A percentile compares a stretch with the other conserved stretches of the same genome.
These are phyloP conservation scores for Epizoanthus scotinus DNA, from an alignment of 92 coral and sea anemone genomes.

Conservation along the genomic window DNA sequence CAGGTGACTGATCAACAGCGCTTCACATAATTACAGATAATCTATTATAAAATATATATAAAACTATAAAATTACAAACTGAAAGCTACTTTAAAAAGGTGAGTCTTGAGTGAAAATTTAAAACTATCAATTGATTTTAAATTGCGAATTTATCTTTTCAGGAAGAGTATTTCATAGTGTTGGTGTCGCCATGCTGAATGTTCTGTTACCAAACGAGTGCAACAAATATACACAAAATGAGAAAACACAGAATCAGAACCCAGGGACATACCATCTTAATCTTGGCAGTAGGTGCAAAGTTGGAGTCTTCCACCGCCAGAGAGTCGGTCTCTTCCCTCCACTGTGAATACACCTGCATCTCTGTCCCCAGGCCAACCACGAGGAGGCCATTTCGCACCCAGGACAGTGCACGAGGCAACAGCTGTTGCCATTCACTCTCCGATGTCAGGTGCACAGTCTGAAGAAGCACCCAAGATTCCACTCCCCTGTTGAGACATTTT, in stretches of 20 bases:
- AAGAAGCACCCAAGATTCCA: conserved; percentile 85
- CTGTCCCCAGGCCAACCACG: conserved; percentile 95
- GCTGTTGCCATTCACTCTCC: conserved; percentile 92
- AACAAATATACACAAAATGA: too few relatives aligned
- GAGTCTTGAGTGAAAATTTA: too few relatives aligned
- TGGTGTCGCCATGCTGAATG: too few relatives aligned
- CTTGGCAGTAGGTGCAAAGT: conserved; percentile 80
- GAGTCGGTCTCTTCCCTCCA: conserved; percentile 83
- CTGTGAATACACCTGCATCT: conserved; percentile 97
- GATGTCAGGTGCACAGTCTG: conserved; percentile 83
- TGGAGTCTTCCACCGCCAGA: conserved; percentile 66
- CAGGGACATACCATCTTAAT: conserved; percentile 54
- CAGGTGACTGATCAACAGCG: too few relatives aligned
- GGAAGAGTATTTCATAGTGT: too few relatives aligned
- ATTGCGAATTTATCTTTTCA: too few relatives aligned
- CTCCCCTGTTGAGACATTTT: conserved; percentile 12
- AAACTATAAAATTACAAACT: too few relatives aligned
- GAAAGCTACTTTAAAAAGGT: too few relatives aligned
- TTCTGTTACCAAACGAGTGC: too few relatives aligned
- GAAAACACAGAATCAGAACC: neutral
- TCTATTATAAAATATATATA: too few relatives aligned
- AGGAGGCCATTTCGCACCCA: conserved; percentile 94
- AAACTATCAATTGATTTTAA: too few relatives aligned
- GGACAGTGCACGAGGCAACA: conserved; percentile 80
- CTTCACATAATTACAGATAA: too few relatives aligned